Evolutionary conservation across 2,888 invertebrate genomes (phyloP), one percentile per base, ranked within the genome.

Genomic region (Nomada ruficornis): DNA sequence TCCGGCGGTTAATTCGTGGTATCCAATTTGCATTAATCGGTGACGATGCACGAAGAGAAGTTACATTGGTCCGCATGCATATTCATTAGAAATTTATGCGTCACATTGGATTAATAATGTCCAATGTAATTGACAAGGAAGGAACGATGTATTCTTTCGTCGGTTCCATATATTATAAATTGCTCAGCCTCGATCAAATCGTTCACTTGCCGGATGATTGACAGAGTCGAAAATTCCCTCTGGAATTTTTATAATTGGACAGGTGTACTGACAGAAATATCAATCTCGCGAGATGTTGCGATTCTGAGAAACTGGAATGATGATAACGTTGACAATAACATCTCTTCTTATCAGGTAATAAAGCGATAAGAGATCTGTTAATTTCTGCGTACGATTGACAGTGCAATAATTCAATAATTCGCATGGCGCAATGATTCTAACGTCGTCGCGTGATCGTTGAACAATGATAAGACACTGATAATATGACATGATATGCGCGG

Each of bases 21-120:
- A 47, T 76, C 55, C 78, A 74, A 81, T 81, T 81, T 81, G 54
- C 73, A 69, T 70, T 78, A 60, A 69, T 74, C 68, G 73, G 64
- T 11, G 73, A 69, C 20, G 72, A 77, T 54, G 54, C 59, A 23
- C 47, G 11, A 26, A 10, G 77, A 65, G 72, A 73, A 73, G 68
- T 73, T 72, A 60, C 76, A 60, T 47, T 52, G 42, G 11, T 23
- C 57, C 65, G 47, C 60, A 70, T 76, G 59, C 59, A 69, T 77
- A 73, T 77, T 80, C 68, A 68, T 63, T 72, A 59, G 63, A 67
- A 62, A 67, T 80, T 55, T 47, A 42, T 55, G 23, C 62, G 47
- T 15, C 47, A 13, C 47, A 36, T 15, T 15, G 13, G 47, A 47
- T 47, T 11, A 47, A 47, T 47, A 15, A 47, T 47, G 11, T 47